These are phyloP conservation scores for Hermatobates lingyangjiaoensis DNA, from an alignment of 1,140 invertebrate genomes.

Conservation along the genomic window DNA sequence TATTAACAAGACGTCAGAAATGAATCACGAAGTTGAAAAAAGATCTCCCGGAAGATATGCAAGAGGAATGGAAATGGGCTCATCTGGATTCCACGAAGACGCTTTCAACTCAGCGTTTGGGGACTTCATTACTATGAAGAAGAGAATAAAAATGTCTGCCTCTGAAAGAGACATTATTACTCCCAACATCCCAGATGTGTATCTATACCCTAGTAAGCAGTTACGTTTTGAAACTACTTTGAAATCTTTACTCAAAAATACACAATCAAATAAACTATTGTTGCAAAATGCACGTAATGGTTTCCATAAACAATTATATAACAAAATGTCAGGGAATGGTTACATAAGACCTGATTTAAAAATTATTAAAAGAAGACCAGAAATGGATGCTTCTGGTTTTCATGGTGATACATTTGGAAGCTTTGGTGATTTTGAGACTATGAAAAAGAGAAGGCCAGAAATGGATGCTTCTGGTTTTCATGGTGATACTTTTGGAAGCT, in stretches of 20 bases:
- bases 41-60: constrained; percentile 8
- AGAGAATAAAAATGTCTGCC: constrained; percentile 15
- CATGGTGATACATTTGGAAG: constrained; percentile 18
- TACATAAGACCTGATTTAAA: too few species aligned
- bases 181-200: too few species aligned
- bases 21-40: constrained; percentile 3
- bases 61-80: constrained; percentile 17
- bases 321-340: too few species aligned
- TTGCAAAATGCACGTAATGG: too few species aligned
- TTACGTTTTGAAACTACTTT: too few species aligned
- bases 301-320: too few species aligned
- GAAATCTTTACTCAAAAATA: too few species aligned
- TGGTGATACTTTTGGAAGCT: constrained; percentile 27
- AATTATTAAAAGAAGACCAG: constrained; percentile 13
- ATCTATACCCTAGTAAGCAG: too few species aligned
- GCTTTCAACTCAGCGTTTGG: constrained; percentile 25
- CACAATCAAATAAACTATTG: too few species aligned
- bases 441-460: constrained; percentile 20
- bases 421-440: constrained; percentile 21
- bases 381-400: constrained; percentile 21
- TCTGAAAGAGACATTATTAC: constrained; percentile 25
- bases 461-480: constrained; percentile 27
- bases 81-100: constrained; percentile 25
- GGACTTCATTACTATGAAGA: constrained; percentile 23
- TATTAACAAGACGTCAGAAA: not conserved